Evolutionary conservation across 2,888 invertebrate genomes (phyloP), one percentile per base, ranked within the genome.

Genomic region (Lacanobia wlatinum): DNA sequence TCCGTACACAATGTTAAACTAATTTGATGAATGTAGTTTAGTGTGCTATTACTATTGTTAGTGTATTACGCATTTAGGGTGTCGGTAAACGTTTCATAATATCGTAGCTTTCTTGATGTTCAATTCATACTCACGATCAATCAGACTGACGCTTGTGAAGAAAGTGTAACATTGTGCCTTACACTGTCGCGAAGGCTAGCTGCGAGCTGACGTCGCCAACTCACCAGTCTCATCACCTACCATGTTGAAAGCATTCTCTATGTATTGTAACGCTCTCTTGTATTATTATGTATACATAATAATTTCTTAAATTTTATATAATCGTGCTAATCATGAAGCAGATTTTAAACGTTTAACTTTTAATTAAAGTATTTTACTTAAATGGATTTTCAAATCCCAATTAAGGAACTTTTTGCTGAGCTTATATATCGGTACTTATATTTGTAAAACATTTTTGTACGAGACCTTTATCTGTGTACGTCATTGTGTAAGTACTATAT

Each of bases 151-250:
- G 58, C n/a, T 67, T 71, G 55, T 38, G 21, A 58, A 58, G 8
- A 18, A 9, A 2, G 28, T 68, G 69, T 71, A 63, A 71, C 64
- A 68, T 58, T 67, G 82, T 78, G 80, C 82, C 78, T 82, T 80
- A 64, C 60, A 53, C 43, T 63, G 23, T 67, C 43, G 40, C 68
- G 62, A 63, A 52, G 38, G 78, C 56, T 77, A 58, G 46, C 50
- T 28, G 48, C 52, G 60, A 67, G 50, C 63, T 67, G 69, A 58
- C 50, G 18, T 18, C 16, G 34, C 53, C n/a, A 70, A 38, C 60
- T 28, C 48, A 59, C 53, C 28, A 69, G 34, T 76, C 58, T 46
- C 62, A 53, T 21, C 14, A 43, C 52, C 8, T n/a, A 52, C n/a
- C 59, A 21, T 40, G 38, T 59, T 21, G 21, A 21, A 40, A 21